These are phyloP conservation scores for Melospiza melodia DNA, from an alignment of 2,113 vertebrate species.

Conservation along the genomic window DNA sequence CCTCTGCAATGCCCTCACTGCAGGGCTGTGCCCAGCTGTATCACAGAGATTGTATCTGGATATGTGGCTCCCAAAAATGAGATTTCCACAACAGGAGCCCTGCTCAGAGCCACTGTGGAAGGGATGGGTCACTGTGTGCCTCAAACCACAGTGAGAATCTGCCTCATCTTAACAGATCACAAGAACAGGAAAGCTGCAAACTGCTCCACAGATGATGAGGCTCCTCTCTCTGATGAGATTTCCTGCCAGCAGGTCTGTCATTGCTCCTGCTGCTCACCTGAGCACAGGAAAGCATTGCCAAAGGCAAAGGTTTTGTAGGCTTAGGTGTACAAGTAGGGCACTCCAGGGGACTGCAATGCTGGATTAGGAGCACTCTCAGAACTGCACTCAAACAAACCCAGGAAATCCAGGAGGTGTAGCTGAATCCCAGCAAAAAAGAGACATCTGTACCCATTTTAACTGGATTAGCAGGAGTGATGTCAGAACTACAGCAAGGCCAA, in stretches of 20 bases:
- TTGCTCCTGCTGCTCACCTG: neutral
- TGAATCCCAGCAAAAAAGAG: neutral
- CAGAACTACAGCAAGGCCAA: neutral
- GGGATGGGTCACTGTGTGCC: neutral
- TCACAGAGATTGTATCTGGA: neutral
- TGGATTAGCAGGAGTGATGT: neutral
- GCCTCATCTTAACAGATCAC: neutral
- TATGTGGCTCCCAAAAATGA: neutral
- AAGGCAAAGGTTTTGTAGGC: neutral
- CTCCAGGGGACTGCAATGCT: neutral
- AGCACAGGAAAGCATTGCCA: neutral
- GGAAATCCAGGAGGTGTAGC: neutral
- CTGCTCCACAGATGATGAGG: neutral
- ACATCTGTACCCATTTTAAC: neutral
- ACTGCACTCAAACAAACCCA: neutral
- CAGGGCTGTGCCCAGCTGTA: neutral
- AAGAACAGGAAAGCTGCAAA: neutral
- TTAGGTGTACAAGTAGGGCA: neutral
- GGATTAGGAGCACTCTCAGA: neutral
- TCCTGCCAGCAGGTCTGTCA: neutral
- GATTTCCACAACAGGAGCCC: neutral
- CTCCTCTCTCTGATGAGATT: neutral
- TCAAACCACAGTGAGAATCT: neutral
- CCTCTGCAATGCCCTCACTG: neutral
- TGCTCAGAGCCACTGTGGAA: neutral